Evolutionary conservation across 2,113 vertebrate species (phyloP).

Genomic region (Rana temporaria): DNA sequence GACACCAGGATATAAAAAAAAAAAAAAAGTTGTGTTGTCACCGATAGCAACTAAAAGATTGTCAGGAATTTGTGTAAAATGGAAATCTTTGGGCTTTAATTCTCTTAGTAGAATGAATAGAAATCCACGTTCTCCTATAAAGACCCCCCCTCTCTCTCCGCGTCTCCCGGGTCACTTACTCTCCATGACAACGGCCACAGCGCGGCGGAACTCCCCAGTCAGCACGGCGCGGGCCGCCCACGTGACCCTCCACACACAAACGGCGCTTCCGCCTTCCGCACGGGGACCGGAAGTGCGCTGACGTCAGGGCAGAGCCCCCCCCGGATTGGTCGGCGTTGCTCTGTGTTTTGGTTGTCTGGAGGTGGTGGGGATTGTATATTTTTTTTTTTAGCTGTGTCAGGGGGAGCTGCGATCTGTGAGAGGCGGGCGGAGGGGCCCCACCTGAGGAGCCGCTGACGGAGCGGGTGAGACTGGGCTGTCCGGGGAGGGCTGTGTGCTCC

Average conservation of each 20-base stretch:
- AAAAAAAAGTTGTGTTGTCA: no score
- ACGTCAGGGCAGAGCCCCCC: not conserved
- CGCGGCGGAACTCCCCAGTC: not conserved
- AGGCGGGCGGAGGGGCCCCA: not conserved
- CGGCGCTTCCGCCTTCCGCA: not conserved
- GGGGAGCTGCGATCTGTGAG: not conserved
- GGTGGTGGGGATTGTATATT: no score
- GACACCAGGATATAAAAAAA: no score
- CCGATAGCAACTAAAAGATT: no score
- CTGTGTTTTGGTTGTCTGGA: slow-evolving; percentile 19
- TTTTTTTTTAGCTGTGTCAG: slow-evolving; percentile 33
- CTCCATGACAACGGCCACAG: not conserved
- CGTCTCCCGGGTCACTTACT: slow-evolving; percentile 23
- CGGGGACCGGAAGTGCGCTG: not conserved
- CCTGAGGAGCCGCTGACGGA: not conserved
- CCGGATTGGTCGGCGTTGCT: not conserved
- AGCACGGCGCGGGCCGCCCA: not conserved
- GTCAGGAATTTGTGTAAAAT: no score
- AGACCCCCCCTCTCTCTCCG: no score
- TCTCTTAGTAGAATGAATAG: no score
- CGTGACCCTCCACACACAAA: not conserved
- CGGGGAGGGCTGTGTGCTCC: not conserved
- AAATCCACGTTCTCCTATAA: no score
- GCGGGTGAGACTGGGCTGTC: not conserved
- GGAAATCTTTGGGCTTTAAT: no score